phyloP scores from a whole-genome alignment of 1,140 invertebrate species.

The Eubasilissa regina region DNA sequence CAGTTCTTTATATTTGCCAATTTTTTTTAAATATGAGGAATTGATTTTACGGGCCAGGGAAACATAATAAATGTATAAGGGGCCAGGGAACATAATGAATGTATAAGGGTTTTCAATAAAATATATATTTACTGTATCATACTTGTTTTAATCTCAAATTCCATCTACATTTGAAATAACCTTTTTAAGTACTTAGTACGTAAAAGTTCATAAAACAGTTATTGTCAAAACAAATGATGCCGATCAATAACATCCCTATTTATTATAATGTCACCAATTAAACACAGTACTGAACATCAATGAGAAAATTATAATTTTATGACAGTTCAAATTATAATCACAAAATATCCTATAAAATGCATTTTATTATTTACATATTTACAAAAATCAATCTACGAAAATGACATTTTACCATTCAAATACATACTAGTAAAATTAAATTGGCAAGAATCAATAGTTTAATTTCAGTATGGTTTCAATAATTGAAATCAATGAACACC shows the following conservation, averaged over 20 bases:
- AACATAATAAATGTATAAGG: too few species aligned
- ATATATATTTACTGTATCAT: constrained; percentile 34
- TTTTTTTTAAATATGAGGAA: too few species aligned
- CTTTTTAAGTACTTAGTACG: constrained; percentile 55
- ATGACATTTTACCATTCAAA: constrained; percentile 33
- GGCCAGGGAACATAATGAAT: too few species aligned
- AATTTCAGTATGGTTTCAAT: too few species aligned
- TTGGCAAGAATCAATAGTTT: constrained; percentile 51
- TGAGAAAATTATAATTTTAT: constrained; percentile 19
- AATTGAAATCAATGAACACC: too few species aligned
- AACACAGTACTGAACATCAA: constrained; percentile 26
- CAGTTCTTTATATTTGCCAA: too few species aligned
- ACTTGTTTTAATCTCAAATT: constrained; percentile 55
- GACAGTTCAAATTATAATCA: constrained; percentile 39
- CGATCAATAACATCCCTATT: constrained; percentile 5
- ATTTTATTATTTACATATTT: constrained; percentile 60
- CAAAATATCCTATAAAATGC: constrained; percentile 47
- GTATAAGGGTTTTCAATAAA: too few species aligned
- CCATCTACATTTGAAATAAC: constrained; percentile 47
- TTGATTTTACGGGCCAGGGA: too few species aligned
- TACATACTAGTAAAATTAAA: not conserved
- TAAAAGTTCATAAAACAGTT: constrained; percentile 40
- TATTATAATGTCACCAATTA: constrained; percentile 22
- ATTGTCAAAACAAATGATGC: not conserved
- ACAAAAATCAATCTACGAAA: constrained; percentile 47